Base-by-base conservation (phyloP, 2,113 vertebrate genomes). In the Xenopus borealis region DNA sequence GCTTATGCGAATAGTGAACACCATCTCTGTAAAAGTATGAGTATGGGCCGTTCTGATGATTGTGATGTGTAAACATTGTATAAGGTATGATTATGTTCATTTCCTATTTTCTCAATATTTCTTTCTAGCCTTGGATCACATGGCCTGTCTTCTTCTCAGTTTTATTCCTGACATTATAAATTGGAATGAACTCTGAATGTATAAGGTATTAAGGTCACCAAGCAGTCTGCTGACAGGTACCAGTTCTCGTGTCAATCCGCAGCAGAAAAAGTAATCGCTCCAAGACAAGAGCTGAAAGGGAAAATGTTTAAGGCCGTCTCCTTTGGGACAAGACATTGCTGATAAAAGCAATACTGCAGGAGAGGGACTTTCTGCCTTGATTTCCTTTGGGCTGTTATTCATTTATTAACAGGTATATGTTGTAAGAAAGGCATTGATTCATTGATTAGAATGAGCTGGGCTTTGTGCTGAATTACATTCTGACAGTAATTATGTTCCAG, bases 321-420 rank as follows among this genome's bases (percentile, higher is more conserved):
- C 73, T 75, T 19, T 27, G 73, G 73, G 73, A 75, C 33, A 75
- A 69, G 58, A 55, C 57, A 62, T 62, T 75, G 73, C 72, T 75
- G 65, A 75, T 65, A 75, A 69, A 75, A 75, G 73, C 73, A 69
- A 75, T 75, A 75, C 46, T 62, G 67, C 10, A 20, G 27, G 17
- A 40, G 8, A 55, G 62, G 58, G 27, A 68, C 61, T 23, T 12
- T 59, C 73, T 23, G 19, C 58, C 66, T 75, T 75, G 57, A 75
- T 75, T 75, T 75, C 73, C 73, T 75, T 50, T 19, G 53, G 55
- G 73, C 62, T 73, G 65, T 66, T 50, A 52, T 69, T 75, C 65
- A 18, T 75, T 75, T 75, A 62, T 69, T 75, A 75, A 63, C 57
- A 62, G 66, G 50, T 75, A 75, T 75, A 44, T 69, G 73, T 62